These are phyloP conservation scores for Dallia pectoralis DNA, from an alignment of 2,797 vertebrate species.

Conservation along the genomic window DNA sequence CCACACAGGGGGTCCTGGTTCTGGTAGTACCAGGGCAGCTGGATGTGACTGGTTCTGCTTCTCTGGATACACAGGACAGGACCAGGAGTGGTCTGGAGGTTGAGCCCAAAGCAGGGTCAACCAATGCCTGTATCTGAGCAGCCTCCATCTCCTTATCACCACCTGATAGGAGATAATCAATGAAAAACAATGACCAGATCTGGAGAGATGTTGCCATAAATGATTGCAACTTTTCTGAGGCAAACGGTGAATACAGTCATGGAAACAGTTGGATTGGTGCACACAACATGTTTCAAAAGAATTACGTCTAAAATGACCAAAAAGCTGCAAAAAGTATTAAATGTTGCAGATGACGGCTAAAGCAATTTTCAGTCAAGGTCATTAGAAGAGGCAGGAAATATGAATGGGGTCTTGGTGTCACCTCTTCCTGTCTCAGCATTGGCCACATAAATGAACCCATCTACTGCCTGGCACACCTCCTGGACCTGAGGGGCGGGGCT, in stretches of 20 bases:
- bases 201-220: neutral
- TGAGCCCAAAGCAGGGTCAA: slow-evolving; percentile 73
- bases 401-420: slow-evolving; percentile 83
- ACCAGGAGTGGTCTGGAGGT: slow-evolving; percentile 82
- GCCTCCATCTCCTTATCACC: slow-evolving; percentile 65
- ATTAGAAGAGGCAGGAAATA: slow-evolving; percentile 67
- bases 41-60: slow-evolving; percentile 14
- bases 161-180: neutral
- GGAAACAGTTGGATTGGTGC: neutral
- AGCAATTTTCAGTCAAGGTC: neutral
- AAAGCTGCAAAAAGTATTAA: neutral
- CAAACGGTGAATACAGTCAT: neutral
- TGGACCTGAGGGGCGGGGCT: slow-evolving; percentile 83
- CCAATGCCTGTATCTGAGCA: slow-evolving; percentile 81
- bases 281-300: neutral
- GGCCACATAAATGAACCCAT: slow-evolving; percentile 93
- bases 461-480: slow-evolving; percentile 84
- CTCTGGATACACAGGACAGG: slow-evolving; percentile 84
- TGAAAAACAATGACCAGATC: neutral
- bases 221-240: neutral
- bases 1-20: slow-evolving; percentile 79
- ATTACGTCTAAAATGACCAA: neutral
- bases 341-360: neutral
- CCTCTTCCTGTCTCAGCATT: slow-evolving; percentile 56
- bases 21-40: neutral